A percentile compares a stretch with the other conserved stretches of the same genome.
Conservation (phyloP, 2,113 vertebrate species). For the Lutjanus erythropterus region DNA sequence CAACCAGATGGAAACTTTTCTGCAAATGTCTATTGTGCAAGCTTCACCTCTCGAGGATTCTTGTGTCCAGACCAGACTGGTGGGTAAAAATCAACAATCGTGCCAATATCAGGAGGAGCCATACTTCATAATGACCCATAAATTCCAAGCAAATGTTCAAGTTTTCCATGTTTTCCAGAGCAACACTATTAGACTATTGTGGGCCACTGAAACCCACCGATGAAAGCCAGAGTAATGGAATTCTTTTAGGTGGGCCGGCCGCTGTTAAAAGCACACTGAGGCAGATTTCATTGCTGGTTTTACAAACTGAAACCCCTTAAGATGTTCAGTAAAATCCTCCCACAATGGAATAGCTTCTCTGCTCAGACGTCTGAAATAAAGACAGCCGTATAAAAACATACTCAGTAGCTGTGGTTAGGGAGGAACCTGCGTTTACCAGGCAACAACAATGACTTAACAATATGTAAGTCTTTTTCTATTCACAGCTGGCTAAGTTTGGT, state of each 20-base stretch:
- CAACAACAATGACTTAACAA: not conserved
- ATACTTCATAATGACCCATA: not conserved
- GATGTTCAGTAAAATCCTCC: slow-evolving; percentile 37
- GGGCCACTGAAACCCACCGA: slow-evolving; percentile 1
- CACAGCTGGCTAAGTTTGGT: not conserved
- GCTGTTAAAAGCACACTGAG: slow-evolving; percentile 41
- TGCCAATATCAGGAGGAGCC: not conserved
- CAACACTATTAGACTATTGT: not conserved
- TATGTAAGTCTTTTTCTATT: slow-evolving; percentile 6
- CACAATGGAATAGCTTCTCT: slow-evolving; percentile 39
- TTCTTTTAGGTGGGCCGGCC: slow-evolving; percentile 13
- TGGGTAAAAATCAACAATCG: not conserved
- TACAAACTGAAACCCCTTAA: slow-evolving; percentile 40
- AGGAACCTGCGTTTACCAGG: slow-evolving; percentile 22
- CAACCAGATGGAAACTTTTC: not conserved
- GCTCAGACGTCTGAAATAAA: slow-evolving; percentile 35
- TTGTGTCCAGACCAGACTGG: not conserved
- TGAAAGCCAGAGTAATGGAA: slow-evolving; percentile 39
- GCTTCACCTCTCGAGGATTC: not conserved
- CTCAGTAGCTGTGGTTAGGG: slow-evolving; percentile 38
- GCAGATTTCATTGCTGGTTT: slow-evolving; percentile 39
- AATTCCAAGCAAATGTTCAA: not conserved
- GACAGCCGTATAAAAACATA: slow-evolving; percentile 13
- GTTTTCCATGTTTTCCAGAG: slow-evolving; percentile 21
- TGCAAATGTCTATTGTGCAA: not conserved